Evolutionary conservation across 2,113 vertebrate species (phyloP).

Genomic region (Propithecus coquereli): DNA sequence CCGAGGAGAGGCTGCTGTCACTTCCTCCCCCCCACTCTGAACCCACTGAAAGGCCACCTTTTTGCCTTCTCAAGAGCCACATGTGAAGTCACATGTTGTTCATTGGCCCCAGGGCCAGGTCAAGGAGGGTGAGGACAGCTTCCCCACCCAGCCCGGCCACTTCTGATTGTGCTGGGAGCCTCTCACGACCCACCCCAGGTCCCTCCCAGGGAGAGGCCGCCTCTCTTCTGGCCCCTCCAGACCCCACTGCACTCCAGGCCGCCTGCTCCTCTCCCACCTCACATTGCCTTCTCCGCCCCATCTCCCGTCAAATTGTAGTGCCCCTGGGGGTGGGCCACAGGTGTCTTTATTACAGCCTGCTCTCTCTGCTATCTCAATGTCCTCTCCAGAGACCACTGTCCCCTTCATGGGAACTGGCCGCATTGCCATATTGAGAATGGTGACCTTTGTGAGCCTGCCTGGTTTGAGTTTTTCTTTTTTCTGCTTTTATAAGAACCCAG

Average conservation of each 20-base stretch:
- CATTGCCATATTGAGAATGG: neutral
- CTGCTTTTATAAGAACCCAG: neutral
- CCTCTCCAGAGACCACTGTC: neutral
- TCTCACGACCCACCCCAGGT: fast-evolving
- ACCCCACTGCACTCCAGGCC: neutral
- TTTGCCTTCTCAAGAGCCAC: neutral
- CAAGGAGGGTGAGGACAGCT: too few species aligned
- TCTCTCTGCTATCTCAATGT: neutral
- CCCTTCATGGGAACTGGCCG: neutral
- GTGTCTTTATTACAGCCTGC: neutral
- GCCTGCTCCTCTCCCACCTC: neutral
- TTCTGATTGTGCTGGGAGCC: neutral
- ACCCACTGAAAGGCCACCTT: neutral
- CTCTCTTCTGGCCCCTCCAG: neutral
- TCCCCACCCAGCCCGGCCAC: neutral
- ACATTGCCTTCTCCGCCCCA: neutral
- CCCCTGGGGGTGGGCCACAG: neutral
- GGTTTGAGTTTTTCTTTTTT: neutral
- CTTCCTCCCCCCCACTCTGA: neutral
- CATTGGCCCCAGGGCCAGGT: neutral
- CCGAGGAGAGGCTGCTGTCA: neutral
- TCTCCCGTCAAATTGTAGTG: neutral
- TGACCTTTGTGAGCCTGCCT: neutral
- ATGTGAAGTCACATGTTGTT: neutral
- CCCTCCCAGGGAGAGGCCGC: neutral